Evolutionary conservation across 2,113 vertebrate genomes (phyloP), one percentile per base, ranked within the genome.

Genomic region (Tursiops truncatus): DNA sequence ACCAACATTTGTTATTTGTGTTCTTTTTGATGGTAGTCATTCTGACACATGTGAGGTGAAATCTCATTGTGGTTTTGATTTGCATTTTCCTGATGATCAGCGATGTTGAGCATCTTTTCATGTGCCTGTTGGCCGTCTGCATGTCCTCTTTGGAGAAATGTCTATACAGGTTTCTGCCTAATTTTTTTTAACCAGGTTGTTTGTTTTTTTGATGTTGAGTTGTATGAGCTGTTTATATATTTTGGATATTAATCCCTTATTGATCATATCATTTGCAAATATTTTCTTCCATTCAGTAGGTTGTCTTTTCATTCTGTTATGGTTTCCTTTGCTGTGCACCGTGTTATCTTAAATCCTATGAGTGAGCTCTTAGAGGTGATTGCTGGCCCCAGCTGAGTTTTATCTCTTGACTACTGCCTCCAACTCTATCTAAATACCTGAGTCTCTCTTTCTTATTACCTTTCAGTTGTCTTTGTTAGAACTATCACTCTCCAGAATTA

Each of bases 381-480:
- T 76, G 83, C 44, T 77, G 67, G 14, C 36, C 21, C 53, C 62
- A 65, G 18, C 65, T 60, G 20, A 60, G 6, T 88, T 74, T 91
- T 79, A 26, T 82, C 50, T 89, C 79, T 88, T 95, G 31, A 26
- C 36, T 67, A 17, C 28, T 89, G 47, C 33, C 47, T 96, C 38
- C 44, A 81, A 23, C 38, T 86, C 3, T 86, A 70, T 81, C 44
- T 77, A 65, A 80, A 81, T 76, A 41, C 28, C 14, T n/a, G 50
- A 63, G 56, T 63, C 38, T 91, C 71, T 87, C 9, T 89, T 94
- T 31, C 53, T 28, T 94, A 33, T 74, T 92, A 83, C 12, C n/a
- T 97, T 38, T 92, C 77, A 94, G 12, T 87, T 93, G 5, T 89
- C 26, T 85, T 80, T 71, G n/a, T 81, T 85, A 89, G 62, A 90